Conservation (phyloP, 2,113 vertebrate species). For the western clawed frog (Xenopus tropicalis) region DNA sequence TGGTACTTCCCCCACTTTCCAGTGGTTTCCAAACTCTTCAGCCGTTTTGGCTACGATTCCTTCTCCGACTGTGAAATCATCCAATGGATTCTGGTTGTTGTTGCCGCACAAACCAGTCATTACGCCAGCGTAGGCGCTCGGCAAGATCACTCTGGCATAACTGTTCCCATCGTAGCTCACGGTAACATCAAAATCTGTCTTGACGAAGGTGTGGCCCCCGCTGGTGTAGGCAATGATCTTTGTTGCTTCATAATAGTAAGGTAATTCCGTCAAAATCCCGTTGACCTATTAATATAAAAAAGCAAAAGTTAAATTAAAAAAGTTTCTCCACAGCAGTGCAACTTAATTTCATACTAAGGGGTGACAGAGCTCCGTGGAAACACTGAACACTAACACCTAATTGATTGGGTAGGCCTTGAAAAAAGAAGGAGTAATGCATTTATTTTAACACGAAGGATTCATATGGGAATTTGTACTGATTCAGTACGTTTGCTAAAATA, state of each 20-base stretch:
- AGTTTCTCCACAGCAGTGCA: not conserved
- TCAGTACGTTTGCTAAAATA: too few species aligned
- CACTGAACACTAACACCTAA: too few species aligned
- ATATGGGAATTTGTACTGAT: too few species aligned
- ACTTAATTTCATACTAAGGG: too few species aligned
- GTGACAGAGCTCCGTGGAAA: too few species aligned
- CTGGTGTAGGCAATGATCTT: constrained; percentile 35
- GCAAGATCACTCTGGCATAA: constrained; percentile 52
- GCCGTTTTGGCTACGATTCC: constrained; percentile 8
- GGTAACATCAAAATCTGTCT: constrained; percentile 45
- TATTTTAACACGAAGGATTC: too few species aligned
- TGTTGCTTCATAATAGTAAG: constrained; percentile 23
- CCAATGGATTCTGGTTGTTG: constrained; percentile 33
- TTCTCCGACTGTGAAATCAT: constrained; percentile 48
- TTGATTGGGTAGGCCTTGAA: too few species aligned
- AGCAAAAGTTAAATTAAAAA: too few species aligned
- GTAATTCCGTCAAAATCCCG: constrained; percentile 44
- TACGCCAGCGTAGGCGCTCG: constrained; percentile 41
- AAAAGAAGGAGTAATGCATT: too few species aligned
- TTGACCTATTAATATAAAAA: constrained; percentile 32
- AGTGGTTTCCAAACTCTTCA: constrained; percentile 61
- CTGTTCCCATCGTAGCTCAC: constrained; percentile 63
- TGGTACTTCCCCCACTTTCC: constrained; percentile 60
- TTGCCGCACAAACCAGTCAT: constrained; percentile 66
- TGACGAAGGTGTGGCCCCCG: constrained; percentile 49